A percentile compares a stretch with the other conserved stretches of the same genome.
Conservation (phyloP, 1,140 invertebrate species). For the Arion vulgaris region DNA sequence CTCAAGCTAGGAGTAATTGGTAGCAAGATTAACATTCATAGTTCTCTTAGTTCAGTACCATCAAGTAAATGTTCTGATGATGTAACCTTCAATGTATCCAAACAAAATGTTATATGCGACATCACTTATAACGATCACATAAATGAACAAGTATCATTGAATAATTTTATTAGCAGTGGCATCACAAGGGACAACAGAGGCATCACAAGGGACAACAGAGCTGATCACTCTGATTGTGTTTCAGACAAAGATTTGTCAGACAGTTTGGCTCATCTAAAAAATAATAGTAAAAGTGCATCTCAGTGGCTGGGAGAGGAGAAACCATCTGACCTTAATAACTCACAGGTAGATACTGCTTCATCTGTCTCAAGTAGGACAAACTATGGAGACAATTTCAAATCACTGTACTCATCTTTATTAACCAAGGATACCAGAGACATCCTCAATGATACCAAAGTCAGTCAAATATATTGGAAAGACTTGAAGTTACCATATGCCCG, state of each 20-base stretch:
- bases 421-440: not conserved
- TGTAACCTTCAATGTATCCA: not conserved
- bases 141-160: not conserved
- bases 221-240: not conserved
- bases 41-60: not conserved
- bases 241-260: not conserved
- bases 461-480: slow-evolving; percentile 33
- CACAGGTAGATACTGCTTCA: not conserved
- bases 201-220: not conserved
- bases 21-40: not conserved
- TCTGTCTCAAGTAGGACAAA: not conserved
- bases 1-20: not conserved
- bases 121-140: not conserved
- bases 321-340: not conserved
- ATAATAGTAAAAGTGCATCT: not conserved
- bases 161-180: not conserved
- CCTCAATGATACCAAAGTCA: not conserved
- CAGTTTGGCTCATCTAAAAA: not conserved
- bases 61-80: not conserved
- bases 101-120: not conserved
- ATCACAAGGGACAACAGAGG: not conserved
- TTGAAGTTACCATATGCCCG: slow-evolving; percentile 45
- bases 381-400: not conserved
- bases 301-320: not conserved
- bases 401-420: not conserved